These are phyloP conservation scores for Candidula unifasciata DNA, from an alignment of 2,888 invertebrate genomes.

Conservation along the genomic window DNA sequence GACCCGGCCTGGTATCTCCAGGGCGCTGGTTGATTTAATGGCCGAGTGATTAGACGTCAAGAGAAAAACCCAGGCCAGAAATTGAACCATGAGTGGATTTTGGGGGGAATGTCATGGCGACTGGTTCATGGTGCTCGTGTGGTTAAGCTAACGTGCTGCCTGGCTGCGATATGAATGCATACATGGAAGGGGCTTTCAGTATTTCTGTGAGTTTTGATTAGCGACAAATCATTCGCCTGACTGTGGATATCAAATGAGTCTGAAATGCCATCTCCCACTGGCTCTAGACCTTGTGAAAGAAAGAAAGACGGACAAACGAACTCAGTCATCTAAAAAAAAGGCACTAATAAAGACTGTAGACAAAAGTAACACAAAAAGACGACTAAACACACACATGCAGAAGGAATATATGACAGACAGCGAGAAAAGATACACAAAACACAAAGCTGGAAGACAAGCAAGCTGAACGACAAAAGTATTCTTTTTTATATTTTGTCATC, in stretches of 20 bases:
- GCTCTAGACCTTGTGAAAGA: neutral
- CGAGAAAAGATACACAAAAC: too few species aligned
- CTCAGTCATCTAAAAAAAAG: too few species aligned
- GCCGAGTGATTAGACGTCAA: slow-evolving; percentile 41
- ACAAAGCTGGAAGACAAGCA: too few species aligned
- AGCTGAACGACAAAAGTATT: too few species aligned
- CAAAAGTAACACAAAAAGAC: too few species aligned
- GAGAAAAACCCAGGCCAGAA: neutral
- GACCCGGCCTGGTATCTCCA: slow-evolving; percentile 4
- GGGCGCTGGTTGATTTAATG: slow-evolving; percentile 40
- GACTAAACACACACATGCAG: too few species aligned
- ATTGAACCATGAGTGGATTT: slow-evolving; percentile 26
- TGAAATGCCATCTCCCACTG: neutral
- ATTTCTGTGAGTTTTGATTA: neutral
- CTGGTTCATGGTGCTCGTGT: neutral
- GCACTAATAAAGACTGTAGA: too few species aligned
- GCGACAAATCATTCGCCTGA: neutral
- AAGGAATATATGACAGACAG: too few species aligned
- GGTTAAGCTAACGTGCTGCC: neutral
- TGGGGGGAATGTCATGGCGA: neutral
- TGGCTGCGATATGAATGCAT: neutral
- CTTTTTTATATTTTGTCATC: too few species aligned
- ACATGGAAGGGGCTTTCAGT: neutral
- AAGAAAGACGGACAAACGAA: too few species aligned
- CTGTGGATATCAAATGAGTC: neutral